Evolutionary conservation across 2,888 invertebrate species (phyloP).

Genomic region (Drosophila phalerata): DNA sequence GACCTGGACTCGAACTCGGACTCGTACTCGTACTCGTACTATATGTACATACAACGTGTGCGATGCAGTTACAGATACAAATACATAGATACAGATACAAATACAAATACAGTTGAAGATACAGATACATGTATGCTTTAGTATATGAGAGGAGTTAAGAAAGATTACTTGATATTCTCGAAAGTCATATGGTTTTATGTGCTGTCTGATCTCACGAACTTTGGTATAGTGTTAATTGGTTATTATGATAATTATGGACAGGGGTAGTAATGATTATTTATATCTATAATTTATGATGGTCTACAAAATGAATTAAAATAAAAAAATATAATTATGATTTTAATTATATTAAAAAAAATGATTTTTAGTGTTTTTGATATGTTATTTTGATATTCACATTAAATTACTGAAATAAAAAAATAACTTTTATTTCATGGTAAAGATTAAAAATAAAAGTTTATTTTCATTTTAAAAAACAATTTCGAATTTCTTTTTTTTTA

Average conservation of each 20-base stretch:
- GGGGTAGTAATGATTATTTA: background rate
- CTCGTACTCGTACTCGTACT: conserved; percentile 16
- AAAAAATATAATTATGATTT: background rate
- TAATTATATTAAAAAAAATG: no score
- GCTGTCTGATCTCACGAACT: conserved; percentile 35
- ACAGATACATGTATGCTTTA: background rate
- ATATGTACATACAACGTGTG: conserved; percentile 33
- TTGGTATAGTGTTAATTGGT: conserved; percentile 54
- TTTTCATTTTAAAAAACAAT: no score
- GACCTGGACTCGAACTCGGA: conserved; percentile 34
- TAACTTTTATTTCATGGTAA: no score
- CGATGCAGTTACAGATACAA: conserved; percentile 24
- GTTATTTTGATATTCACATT: no score
- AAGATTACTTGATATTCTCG: conserved; percentile 31
- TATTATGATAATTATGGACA: conserved; percentile 37
- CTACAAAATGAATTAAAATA: no score
- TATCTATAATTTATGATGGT: no score
- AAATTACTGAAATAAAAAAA: no score
- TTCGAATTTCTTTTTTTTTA: no score
- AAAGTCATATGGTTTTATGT: conserved; percentile 42
- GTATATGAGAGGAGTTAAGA: conserved; percentile 2
- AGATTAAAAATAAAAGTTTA: no score
- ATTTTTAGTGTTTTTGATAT: no score
- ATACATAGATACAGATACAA: conserved; percentile 8
- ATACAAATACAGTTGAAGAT: conserved; percentile 1